These are phyloP conservation scores for Artemia franciscana DNA, from an alignment of 1,140 invertebrate genomes.

Conservation along the genomic window DNA sequence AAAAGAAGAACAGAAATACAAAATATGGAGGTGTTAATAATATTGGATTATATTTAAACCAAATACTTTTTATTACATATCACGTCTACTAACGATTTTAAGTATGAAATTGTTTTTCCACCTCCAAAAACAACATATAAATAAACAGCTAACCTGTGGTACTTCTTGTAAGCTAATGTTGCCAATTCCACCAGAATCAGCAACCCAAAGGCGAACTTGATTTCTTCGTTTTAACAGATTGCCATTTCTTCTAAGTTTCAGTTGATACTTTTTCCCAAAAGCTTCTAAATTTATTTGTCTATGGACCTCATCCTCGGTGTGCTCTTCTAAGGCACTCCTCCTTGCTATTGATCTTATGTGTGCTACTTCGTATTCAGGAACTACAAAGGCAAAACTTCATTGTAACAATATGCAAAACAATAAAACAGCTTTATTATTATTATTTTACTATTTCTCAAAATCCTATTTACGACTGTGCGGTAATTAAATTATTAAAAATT, in stretches of 20 bases:
- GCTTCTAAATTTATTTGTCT: slow-evolving; percentile 8
- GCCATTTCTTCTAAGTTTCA: slow-evolving; percentile 43
- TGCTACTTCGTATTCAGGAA: slow-evolving; percentile 40
- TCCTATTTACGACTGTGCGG: too few relatives aligned
- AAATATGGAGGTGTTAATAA: too few relatives aligned
- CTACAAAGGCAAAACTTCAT: slow-evolving; percentile 22
- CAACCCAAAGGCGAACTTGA: slow-evolving; percentile 49
- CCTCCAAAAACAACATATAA: too few relatives aligned
- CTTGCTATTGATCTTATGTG: slow-evolving; percentile 19
- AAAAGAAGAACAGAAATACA: too few relatives aligned
- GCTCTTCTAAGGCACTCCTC: slow-evolving; percentile 8
- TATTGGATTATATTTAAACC: too few relatives aligned
- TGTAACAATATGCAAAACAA: not conserved
- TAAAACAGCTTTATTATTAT: too few relatives aligned
- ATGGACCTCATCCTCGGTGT: not conserved
- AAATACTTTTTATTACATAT: too few relatives aligned
- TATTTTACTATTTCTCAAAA: too few relatives aligned
- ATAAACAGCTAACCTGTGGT: slow-evolving; percentile 28
- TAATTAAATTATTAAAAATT: too few relatives aligned
- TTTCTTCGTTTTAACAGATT: slow-evolving; percentile 30
- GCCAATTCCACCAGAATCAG: slow-evolving; percentile 32
- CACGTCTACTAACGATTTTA: too few relatives aligned
- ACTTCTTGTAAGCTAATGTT: slow-evolving; percentile 50
- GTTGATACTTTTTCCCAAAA: slow-evolving; percentile 20
- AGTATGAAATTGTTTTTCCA: too few relatives aligned